phyloP scores from a whole-genome alignment of 1,140 invertebrate species.

The Eupeodes corollae region DNA sequence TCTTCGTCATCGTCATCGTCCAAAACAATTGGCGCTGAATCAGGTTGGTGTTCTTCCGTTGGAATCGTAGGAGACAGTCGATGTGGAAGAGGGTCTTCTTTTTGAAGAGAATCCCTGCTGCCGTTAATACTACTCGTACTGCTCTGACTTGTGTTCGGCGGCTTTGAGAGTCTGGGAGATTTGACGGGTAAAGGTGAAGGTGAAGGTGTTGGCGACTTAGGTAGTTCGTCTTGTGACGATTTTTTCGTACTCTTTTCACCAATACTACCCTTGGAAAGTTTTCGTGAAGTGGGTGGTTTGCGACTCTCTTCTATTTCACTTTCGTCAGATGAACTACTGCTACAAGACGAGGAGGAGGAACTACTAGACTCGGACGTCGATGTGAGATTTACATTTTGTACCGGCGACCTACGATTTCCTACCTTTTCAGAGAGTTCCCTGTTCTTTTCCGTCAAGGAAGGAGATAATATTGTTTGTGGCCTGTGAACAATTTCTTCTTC shows the following conservation, averaged over 20 bases:
- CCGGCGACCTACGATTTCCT: too few relatives aligned
- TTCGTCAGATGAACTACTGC: constrained; percentile 1
- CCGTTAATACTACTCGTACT: constrained; percentile 4
- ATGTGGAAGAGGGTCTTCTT: too few relatives aligned
- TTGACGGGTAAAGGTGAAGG: constrained; percentile 16
- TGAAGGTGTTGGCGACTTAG: constrained; percentile 3
- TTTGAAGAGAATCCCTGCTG: not conserved
- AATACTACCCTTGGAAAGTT: constrained; percentile 6
- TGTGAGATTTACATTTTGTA: not conserved
- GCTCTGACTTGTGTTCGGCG: constrained; percentile 20
- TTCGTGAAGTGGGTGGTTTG: not conserved
- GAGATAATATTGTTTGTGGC: too few relatives aligned
- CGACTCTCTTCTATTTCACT: constrained; percentile 3
- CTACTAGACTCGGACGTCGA: constrained; percentile 9
- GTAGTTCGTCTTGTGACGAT: constrained; percentile 18
- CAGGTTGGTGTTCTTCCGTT: too few relatives aligned
- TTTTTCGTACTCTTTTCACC: constrained; percentile 22
- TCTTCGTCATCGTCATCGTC: constrained; percentile 1
- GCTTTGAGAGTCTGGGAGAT: constrained; percentile 22
- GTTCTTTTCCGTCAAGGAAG: too few relatives aligned
- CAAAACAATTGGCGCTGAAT: not conserved
- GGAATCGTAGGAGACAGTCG: too few relatives aligned
- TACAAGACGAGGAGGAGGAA: constrained; percentile 7
- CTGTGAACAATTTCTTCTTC: too few relatives aligned
- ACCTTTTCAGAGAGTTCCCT: too few relatives aligned